These are phyloP conservation scores for Frieseomelitta varia DNA, from an alignment of 1,140 invertebrate genomes.

Conservation along the genomic window DNA sequence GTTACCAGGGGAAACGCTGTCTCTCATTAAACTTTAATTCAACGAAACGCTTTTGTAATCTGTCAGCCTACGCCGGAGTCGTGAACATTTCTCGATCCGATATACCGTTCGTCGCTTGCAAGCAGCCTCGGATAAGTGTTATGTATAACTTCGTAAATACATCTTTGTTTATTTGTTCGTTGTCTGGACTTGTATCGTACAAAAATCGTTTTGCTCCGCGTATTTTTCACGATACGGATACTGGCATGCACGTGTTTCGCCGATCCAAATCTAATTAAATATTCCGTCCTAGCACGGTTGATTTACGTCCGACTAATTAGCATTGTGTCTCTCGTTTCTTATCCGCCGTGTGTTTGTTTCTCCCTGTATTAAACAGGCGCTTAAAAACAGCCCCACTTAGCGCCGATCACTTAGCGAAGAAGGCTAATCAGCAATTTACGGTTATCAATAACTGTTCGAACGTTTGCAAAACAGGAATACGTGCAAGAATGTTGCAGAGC, in stretches of 20 bases:
- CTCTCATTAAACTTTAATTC: constrained; percentile 46
- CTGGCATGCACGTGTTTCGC: neutral
- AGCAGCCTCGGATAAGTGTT: neutral
- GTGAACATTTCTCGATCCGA: neutral
- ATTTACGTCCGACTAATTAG: neutral
- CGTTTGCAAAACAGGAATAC: neutral
- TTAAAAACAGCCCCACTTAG: neutral
- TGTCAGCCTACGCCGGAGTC: neutral
- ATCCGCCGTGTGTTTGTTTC: neutral
- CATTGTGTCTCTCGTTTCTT: neutral
- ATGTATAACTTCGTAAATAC: neutral
- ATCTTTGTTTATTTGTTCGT: neutral
- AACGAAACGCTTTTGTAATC: constrained; percentile 26
- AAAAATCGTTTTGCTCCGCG: neutral
- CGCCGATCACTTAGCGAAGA: neutral
- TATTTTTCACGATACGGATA: neutral
- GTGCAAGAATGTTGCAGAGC: constrained; percentile 4
- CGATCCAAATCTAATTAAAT: neutral
- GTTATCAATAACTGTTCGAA: neutral
- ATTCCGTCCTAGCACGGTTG: neutral
- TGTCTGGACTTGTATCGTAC: neutral
- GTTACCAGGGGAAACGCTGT: constrained; percentile 27
- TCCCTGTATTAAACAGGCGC: no score
- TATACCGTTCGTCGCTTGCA: constrained; percentile 9
- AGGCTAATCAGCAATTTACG: constrained; percentile 1